Percentiles rank a stretch among this genome's conserved stretches.
Evolutionary conservation across 2,888 invertebrate species (phyloP).

Genomic region (Chalcosyrphus nemorum): DNA sequence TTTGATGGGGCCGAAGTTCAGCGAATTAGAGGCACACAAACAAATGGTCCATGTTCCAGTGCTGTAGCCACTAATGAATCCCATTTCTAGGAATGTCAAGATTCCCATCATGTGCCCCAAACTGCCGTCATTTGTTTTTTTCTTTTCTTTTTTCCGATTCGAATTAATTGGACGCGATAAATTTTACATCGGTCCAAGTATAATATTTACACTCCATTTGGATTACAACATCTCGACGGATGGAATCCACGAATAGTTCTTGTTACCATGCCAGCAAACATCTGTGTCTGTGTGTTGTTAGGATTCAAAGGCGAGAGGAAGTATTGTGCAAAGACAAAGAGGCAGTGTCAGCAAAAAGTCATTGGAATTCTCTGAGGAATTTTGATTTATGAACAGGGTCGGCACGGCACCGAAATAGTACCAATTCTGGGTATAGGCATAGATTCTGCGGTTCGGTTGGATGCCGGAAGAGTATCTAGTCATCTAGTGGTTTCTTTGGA

Average conservation of each 20-base stretch:
- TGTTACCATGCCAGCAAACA: slow-evolving; percentile 30
- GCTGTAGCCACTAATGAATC: slow-evolving; percentile 33
- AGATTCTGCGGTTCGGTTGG: neutral
- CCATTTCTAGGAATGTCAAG: slow-evolving; percentile 48
- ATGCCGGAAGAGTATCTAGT: slow-evolving; percentile 16
- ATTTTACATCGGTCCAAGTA: slow-evolving; percentile 53
- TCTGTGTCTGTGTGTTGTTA: slow-evolving; percentile 15
- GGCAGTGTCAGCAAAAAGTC: slow-evolving; percentile 42
- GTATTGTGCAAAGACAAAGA: slow-evolving; percentile 53
- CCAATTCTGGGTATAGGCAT: slow-evolving; percentile 7
- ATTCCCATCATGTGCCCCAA: neutral
- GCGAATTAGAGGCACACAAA: slow-evolving; percentile 49
- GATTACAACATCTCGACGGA: slow-evolving; percentile 53
- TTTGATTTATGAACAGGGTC: slow-evolving; percentile 46
- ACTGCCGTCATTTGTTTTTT: neutral
- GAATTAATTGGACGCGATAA: slow-evolving; percentile 63
- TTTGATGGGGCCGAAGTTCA: slow-evolving; percentile 37
- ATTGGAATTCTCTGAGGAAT: slow-evolving; percentile 47
- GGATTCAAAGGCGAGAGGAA: slow-evolving; percentile 24
- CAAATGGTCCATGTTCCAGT: slow-evolving; percentile 50
- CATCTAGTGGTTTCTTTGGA: slow-evolving; percentile 8
- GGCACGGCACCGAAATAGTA: slow-evolving; percentile 47
- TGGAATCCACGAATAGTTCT: neutral
- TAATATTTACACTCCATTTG: slow-evolving; percentile 61
- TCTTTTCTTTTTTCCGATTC: slow-evolving; percentile 4